Base-by-base conservation (phyloP, 2,113 vertebrate species). In the Dicentrarchus labrax region DNA sequence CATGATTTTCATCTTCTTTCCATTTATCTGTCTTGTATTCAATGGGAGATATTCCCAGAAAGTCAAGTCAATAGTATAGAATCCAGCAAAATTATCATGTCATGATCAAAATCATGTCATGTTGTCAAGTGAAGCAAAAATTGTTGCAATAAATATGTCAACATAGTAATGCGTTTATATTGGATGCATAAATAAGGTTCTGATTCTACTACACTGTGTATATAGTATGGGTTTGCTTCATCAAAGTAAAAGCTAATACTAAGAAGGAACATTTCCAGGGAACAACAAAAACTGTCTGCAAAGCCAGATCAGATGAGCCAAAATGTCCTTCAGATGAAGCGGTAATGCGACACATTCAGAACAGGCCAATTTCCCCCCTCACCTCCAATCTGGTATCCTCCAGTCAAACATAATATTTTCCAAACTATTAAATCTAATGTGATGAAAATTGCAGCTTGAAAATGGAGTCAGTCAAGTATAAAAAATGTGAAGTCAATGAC, bases 371-470 rank as follows among this genome's bases (percentile, higher is more conserved):
- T 66, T 65, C 59, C 56, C 48, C 21, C 39, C 24, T 80, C 51
- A 78, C 76, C 78, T 86, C 57, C 51, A 76, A 62, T 68, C 48
- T 65, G 71, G 15, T 51, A 39, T 71, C 47, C 61, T 82, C 61
- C 59, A 88, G 83, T 76, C 62, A 85, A 85, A 86, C 72, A 36
- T 19, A 74, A 86, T 68, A 74, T 80, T 92, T 83, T 78, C 54
- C 75, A 87, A 82, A 76, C 83, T 78, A 78, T 81, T 51, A 19
- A 57, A 38, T 79, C 62, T 80, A 79, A 84, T 80, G 68, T 80
- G 61, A 65, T 59, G 73, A 85, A 61, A 82, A 80, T 38, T 86
- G 77, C 47, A 0, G 8, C 24, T 30, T 45, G 10, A 66, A 79
- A 80, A 65, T 56, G 0, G 76, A 80, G 45, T 50, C 54, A 73